Evolutionary conservation across 2,113 vertebrate species (phyloP), one percentile per base, ranked within the genome.

Genomic region (Chamaea fasciata): DNA sequence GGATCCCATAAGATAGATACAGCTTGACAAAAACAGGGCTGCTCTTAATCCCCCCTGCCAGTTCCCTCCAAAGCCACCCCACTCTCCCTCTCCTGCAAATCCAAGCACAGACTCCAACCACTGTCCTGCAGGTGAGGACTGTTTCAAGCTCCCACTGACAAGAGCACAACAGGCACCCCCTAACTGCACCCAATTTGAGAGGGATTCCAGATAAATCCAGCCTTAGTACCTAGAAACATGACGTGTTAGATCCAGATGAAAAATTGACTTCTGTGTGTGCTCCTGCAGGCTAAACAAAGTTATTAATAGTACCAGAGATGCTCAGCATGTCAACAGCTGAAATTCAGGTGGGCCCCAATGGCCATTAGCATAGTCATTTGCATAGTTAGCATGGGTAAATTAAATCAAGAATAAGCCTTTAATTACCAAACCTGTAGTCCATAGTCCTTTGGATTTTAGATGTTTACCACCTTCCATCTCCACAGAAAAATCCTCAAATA

Each of bases 121-220:
- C 9, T 1, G 1, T 49, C 74, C 79, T 11, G 2, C 53, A 81
- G 39, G 49, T 31, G 52, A 87, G 47, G 11, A 44, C 47, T 65
- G 46, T 30, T 57, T 77, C 67, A 47, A 31, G n/a, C 16, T 89
- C 67, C 30, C 47, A 18, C 28, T 14, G 39, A 46, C 24, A 50
- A 0, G 0, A 85, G 49, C n/a, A 55, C 50, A 70, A 64, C 0
- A 1, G 50, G 65, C 44, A 83, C 21, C 10, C 47, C 35, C 7
- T 42, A 83, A 50, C 0, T 74, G 60, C 22, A 24, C 18, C 59
- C n/a, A 35, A 28, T 59, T 44, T 78, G 68, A 90, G 42, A 75
- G 6, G 42, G 24, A 63, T 33, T 47, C 68, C 55, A 27, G 19
- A 39, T 13, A 83, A 78, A 69, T 27, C 27, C 20, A 21, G 46